Base-by-base conservation (phyloP, 2,113 vertebrate species). In the Mobula hypostoma region DNA sequence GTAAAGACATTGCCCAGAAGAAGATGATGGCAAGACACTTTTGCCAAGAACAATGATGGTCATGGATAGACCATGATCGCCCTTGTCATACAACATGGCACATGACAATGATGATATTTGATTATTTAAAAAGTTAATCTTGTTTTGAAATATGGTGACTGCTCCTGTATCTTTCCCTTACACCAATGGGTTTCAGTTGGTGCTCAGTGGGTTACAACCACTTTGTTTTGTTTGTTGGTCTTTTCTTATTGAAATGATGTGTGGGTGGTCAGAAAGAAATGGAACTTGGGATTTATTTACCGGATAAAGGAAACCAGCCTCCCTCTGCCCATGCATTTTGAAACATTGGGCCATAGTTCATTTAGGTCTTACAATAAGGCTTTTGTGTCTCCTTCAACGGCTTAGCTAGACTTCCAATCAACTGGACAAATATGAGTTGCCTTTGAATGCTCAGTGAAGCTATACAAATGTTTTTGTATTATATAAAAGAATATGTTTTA, bases 381-480 rank as follows among this genome's bases (percentile, higher is more conserved):
- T 74, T 93, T 93, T 93, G 90, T 93, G 66, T 48, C 32, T 4
- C 70, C 68, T 70, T 72, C 91, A 56, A 56, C 4, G 61, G 91
- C 68, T 48, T 93, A 56, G 70, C 72, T 70, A 76, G 70, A 74
- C 19, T 93, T 72, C 27, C 68, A 27, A 74, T 56, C 17, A 68
- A 48, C 68, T 74, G 40, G 36, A 74, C 91, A 93, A 93, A 56
- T 70, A 93, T 76, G 70, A 93, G 91, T 74, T 36, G 91, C 36
- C 91, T 93, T 93, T 56, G 68, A 48, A 74, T 74, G 36, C 72
- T 93, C 68, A 74, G 74, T 40, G 36, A 27, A 93, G 7, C 91
- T 74, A 29, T 74, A 74, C 36, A 48, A 74, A 27, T 76, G 21
- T 74, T 24, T 72, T 74, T 36, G 70, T 32, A 48, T 70, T 74